These are phyloP conservation scores for Notiomystis cincta DNA, from an alignment of 2,113 vertebrate genomes.

Conservation along the genomic window DNA sequence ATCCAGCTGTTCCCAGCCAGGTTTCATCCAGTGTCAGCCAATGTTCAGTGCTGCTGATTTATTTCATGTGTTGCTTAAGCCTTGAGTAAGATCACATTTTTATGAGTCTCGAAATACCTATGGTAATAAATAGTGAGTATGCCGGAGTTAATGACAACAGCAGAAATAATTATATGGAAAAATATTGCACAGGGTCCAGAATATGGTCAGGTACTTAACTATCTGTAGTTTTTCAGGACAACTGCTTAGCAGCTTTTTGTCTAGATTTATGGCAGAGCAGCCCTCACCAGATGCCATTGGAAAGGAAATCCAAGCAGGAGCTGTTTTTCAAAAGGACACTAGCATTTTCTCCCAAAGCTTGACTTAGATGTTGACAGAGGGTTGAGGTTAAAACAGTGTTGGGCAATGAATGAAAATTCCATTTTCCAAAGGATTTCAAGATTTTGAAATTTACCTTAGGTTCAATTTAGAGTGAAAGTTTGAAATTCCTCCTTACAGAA, in stretches of 20 bases:
- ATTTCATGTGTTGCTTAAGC: conserved; percentile 73
- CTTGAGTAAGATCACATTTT: conserved; percentile 74
- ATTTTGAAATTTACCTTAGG: background rate
- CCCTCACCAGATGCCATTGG: background rate
- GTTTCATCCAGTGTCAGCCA: conserved; percentile 74
- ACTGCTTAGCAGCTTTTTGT: conserved; percentile 8
- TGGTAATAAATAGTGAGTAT: conserved; percentile 75
- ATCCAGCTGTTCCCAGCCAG: conserved; percentile 81
- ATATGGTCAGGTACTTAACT: conserved; percentile 12
- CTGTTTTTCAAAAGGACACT: background rate
- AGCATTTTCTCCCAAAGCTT: background rate
- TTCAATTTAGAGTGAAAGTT: background rate
- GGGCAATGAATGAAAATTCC: background rate
- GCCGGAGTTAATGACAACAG: conserved; percentile 64
- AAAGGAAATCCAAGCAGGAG: background rate
- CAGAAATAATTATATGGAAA: conserved; percentile 71
- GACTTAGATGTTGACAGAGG: background rate
- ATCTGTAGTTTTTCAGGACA: conserved; percentile 13
- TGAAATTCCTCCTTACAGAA: background rate
- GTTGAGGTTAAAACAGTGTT: background rate
- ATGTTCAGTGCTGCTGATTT: conserved; percentile 72
- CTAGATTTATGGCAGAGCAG: background rate
- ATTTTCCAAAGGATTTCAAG: background rate
- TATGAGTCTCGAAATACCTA: conserved; percentile 77
- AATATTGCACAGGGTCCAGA: conserved; percentile 57